Percentiles rank a stretch among this genome's conserved stretches.
These are phyloP conservation scores for Resseliella maxima DNA, from an alignment of 2,888 invertebrate species.

Conservation along the genomic window DNA sequence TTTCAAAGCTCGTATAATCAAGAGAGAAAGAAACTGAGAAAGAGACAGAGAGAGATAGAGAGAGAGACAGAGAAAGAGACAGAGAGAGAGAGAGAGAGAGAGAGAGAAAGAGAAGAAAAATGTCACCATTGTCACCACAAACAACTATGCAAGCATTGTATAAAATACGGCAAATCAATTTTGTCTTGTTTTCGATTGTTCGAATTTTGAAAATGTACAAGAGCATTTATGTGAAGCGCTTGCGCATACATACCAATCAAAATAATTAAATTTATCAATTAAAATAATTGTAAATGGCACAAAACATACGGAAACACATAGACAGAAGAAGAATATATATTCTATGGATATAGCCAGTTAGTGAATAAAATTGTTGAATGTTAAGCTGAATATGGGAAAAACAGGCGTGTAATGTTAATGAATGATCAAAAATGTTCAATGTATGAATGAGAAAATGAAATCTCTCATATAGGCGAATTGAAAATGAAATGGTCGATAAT, in stretches of 20 bases:
- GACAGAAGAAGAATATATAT: too few species aligned
- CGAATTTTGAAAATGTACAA: neutral
- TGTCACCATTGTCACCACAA: neutral
- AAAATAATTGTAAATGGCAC: constrained; percentile 29
- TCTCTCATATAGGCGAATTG: neutral
- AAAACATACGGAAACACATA: neutral
- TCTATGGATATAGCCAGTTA: too few species aligned
- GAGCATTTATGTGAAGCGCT: neutral
- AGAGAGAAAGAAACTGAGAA: neutral
- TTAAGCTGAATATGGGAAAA: too few species aligned
- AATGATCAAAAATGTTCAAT: too few species aligned
- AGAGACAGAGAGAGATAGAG: neutral
- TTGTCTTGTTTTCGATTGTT: constrained; percentile 11
- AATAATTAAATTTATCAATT: constrained; percentile 51
- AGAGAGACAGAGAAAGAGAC: neutral
- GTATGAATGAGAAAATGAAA: too few species aligned
- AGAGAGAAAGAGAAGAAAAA: neutral
- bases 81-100: neutral
- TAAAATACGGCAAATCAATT: neutral
- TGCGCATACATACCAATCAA: neutral
- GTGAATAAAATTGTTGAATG: neutral
- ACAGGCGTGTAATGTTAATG: too few species aligned
- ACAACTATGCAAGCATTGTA: neutral
- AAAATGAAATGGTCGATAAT: constrained; percentile 46
- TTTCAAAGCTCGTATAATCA: too few species aligned